Conservation (phyloP, 2,797 vertebrate genomes). For the Numenius phaeopus region DNA sequence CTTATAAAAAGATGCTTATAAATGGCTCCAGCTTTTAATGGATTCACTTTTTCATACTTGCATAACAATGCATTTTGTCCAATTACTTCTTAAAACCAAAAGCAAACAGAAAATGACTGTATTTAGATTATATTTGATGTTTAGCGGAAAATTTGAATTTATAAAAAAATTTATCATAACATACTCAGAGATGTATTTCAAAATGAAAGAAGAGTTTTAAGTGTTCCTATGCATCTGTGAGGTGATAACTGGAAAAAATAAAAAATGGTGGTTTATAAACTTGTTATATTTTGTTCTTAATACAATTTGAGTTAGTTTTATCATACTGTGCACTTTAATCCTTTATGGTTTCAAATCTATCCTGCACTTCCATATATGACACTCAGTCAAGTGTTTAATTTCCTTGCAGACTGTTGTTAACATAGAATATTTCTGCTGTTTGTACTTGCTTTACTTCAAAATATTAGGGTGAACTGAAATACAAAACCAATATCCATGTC, state of each 20-base stretch:
- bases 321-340: not conserved
- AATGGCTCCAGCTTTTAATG: not conserved
- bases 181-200: not conserved
- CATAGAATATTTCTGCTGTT: not conserved
- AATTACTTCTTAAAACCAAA: conserved; percentile 8
- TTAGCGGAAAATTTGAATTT: not conserved
- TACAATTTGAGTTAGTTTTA: not conserved
- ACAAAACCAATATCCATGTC: not conserved
- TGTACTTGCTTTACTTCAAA: conserved; percentile 14
- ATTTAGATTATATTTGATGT: conserved; percentile 9
- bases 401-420: not conserved
- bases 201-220: not conserved
- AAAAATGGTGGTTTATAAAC: not conserved
- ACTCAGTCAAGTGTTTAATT: not conserved
- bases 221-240: not conserved
- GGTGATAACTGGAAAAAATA: not conserved
- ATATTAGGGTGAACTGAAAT: not conserved
- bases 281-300: not conserved
- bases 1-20: not conserved
- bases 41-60: not conserved
- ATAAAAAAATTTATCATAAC: not conserved
- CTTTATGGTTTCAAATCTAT: not conserved
- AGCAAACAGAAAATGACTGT: not conserved
- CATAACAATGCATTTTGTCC: not conserved
- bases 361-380: not conserved